phyloP scores from a whole-genome alignment of 2,797 vertebrate genomes.

The Gorsachius magnificus region DNA sequence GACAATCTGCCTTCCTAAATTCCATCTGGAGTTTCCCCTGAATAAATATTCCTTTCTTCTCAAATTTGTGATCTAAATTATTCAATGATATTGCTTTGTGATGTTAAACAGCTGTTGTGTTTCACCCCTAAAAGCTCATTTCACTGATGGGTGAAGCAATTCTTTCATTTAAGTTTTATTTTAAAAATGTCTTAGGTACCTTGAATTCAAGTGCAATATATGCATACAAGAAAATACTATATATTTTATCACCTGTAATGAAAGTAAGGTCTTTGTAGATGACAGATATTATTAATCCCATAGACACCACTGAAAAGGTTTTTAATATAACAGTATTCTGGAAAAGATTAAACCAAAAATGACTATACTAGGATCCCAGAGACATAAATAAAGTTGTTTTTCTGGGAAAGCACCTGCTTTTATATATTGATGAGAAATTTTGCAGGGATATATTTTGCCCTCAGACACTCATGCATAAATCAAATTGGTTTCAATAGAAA shows the following conservation, averaged over 20 bases:
- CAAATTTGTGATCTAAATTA: conserved; percentile 57
- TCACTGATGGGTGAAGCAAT: conserved; percentile 3
- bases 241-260: neutral
- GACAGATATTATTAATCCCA: conserved; percentile 21
- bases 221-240: neutral
- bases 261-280: neutral
- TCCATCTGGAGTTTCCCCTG: conserved; percentile 52
- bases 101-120: conserved; percentile 54
- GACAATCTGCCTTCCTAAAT: conserved; percentile 31
- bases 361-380: neutral
- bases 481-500: neutral
- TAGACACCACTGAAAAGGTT: neutral
- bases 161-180: conserved; percentile 15
- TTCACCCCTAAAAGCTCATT: conserved; percentile 33
- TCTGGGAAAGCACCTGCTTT: neutral
- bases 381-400: conserved; percentile 2
- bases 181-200: neutral
- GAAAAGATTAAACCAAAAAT: conserved; percentile 20
- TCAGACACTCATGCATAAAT: neutral
- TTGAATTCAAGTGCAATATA: neutral
- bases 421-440: neutral
- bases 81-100: conserved; percentile 52
- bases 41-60: conserved; percentile 48
- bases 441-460: neutral
- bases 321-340: neutral